Percentiles rank a stretch among this genome's conserved stretches.
Evolutionary conservation across 2,888 invertebrate genomes (phyloP).

Genomic region (Drosophila setosimentum): DNA sequence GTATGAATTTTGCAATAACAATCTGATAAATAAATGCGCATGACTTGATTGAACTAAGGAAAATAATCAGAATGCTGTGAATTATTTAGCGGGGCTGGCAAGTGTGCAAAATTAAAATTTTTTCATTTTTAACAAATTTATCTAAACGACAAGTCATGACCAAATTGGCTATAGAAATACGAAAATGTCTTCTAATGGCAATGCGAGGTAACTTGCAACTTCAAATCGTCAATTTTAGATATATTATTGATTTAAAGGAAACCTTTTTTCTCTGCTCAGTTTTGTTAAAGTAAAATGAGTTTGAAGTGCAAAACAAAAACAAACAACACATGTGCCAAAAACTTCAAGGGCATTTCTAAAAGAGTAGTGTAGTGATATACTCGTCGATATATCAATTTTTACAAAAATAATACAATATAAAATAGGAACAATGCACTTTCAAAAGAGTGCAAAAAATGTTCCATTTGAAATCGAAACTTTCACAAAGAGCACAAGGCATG

Average conservation of each 20-base stretch:
- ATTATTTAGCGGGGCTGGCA: too few relatives aligned
- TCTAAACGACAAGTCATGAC: neutral
- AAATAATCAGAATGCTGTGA: neutral
- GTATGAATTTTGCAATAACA: neutral
- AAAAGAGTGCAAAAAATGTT: neutral
- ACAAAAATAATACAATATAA: too few relatives aligned
- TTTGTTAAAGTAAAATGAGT: neutral
- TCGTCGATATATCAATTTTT: too few relatives aligned
- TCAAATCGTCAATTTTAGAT: neutral
- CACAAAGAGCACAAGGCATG: neutral
- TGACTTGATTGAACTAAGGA: neutral
- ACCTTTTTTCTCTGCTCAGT: neutral
- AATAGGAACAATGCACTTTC: neutral
- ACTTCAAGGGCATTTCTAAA: too few relatives aligned
- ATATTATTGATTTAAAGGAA: neutral
- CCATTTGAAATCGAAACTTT: neutral
- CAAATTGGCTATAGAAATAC: neutral
- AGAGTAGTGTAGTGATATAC: too few relatives aligned
- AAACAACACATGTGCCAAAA: neutral
- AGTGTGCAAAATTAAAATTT: neutral
- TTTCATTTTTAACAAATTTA: neutral
- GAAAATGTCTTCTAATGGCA: neutral
- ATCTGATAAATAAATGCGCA: conserved; percentile 7
- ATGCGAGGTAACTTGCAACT: neutral
- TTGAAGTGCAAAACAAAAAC: neutral